These are phyloP conservation scores for Globia sparganii DNA, from an alignment of 2,888 invertebrate species.

Conservation along the genomic window DNA sequence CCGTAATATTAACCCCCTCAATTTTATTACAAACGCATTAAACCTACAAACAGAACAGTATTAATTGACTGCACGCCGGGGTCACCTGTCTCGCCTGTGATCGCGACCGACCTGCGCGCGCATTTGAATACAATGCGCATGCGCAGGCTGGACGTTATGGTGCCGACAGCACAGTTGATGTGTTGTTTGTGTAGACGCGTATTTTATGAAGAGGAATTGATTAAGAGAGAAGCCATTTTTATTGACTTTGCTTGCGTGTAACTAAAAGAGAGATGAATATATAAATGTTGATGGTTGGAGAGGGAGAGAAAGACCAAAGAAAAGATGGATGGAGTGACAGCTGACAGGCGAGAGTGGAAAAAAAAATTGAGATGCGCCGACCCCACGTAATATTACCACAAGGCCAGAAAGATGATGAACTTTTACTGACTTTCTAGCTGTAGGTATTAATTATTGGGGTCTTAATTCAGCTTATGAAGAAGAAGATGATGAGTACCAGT, in stretches of 20 bases:
- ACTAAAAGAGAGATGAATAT: neutral
- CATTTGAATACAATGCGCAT: slow-evolving; percentile 80
- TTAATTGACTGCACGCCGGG: slow-evolving; percentile 62
- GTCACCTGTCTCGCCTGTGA: slow-evolving; percentile 70
- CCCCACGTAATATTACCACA: too few species aligned
- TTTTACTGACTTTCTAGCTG: neutral
- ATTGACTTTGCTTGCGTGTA: neutral
- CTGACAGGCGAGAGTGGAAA: too few species aligned
- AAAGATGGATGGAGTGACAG: too few species aligned
- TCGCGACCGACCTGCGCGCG: slow-evolving; percentile 59
- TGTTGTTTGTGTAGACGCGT: slow-evolving; percentile 32
- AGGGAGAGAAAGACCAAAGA: too few species aligned
- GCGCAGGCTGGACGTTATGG: slow-evolving; percentile 55
- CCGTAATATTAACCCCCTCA: slow-evolving; percentile 2
- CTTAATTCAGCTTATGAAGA: neutral
- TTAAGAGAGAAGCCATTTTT: neutral
- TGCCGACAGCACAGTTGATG: slow-evolving; percentile 38
- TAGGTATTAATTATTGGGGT: neutral
- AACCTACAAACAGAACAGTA: slow-evolving; percentile 34
- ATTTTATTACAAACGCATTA: slow-evolving; percentile 11
- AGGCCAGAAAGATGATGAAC: too few species aligned
- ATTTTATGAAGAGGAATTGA: slow-evolving; percentile 33
- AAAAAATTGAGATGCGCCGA: too few species aligned
- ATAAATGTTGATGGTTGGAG: too few species aligned
- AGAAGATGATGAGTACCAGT: neutral